phyloP scores from a whole-genome alignment of 1,140 invertebrate species.

The Frieseomelitta varia region DNA sequence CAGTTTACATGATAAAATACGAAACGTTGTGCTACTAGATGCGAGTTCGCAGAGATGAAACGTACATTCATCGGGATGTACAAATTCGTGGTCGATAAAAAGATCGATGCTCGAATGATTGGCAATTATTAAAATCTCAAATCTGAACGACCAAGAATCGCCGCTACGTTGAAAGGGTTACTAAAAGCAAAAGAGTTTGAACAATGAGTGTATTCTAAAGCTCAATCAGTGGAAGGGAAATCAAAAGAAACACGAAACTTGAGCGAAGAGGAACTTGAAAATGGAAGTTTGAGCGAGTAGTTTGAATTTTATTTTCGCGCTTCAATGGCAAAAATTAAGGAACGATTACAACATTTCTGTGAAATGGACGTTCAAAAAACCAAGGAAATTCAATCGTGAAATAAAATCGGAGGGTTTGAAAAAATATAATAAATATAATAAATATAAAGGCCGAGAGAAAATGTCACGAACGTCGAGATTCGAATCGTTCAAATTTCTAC shows the following conservation, averaged over 20 bases:
- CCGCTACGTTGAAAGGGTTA: no score
- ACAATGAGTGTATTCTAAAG: not conserved
- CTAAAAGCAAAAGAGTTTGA: no score
- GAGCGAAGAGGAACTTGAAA: not conserved
- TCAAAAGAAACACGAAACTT: no score
- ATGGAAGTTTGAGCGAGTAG: not conserved
- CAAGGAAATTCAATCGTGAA: not conserved
- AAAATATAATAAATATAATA: not conserved
- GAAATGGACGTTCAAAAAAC: not conserved
- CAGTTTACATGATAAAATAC: not conserved
- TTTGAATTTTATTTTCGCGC: not conserved
- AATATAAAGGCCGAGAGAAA: not conserved
- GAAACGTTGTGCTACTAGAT: constrained; percentile 16
- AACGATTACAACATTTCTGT: not conserved
- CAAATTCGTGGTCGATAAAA: not conserved
- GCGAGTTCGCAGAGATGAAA: not conserved
- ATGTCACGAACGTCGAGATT: not conserved
- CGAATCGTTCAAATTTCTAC: not conserved
- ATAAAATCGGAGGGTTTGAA: not conserved
- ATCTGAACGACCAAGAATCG: not conserved
- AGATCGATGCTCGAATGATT: not conserved
- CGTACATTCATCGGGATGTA: not conserved
- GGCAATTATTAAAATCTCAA: not conserved
- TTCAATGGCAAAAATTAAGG: not conserved
- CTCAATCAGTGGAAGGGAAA: not conserved